Conservation (phyloP, 2,888 invertebrate species). For the Cerceris rybyensis region DNA sequence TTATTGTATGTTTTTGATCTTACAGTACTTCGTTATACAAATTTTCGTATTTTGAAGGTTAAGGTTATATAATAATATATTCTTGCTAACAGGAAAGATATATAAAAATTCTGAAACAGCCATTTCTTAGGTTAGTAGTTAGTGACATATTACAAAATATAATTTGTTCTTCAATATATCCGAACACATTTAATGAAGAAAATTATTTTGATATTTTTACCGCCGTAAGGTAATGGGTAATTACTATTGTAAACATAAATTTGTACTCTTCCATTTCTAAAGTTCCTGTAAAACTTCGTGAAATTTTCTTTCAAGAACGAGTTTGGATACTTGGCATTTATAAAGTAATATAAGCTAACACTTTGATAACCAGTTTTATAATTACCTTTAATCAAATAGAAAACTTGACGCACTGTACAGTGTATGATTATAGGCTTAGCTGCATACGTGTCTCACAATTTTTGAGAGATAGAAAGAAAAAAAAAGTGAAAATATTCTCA, state of each 20-base stretch:
- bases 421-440: constrained; percentile 70
- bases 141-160: no score
- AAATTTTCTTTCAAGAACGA: neutral
- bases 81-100: neutral
- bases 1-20: neutral
- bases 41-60: constrained; percentile 14
- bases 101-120: neutral
- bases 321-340: neutral
- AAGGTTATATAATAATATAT: neutral
- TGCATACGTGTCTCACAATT: constrained; percentile 63
- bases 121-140: neutral
- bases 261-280: no score
- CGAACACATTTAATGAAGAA: no score
- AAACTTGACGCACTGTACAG: constrained; percentile 14
- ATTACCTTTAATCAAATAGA: neutral
- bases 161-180: no score
- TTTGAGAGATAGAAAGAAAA: constrained; percentile 13
- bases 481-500: constrained; percentile 8
- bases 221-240: no score
- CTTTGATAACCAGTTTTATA: constrained; percentile 15
- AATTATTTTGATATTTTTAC: no score
- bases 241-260: no score
- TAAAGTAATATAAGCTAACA: neutral
- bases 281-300: no score
- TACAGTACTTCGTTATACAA: neutral